phyloP scores from a whole-genome alignment of 2,797 vertebrate genomes.

The Myotis planiceps region DNA sequence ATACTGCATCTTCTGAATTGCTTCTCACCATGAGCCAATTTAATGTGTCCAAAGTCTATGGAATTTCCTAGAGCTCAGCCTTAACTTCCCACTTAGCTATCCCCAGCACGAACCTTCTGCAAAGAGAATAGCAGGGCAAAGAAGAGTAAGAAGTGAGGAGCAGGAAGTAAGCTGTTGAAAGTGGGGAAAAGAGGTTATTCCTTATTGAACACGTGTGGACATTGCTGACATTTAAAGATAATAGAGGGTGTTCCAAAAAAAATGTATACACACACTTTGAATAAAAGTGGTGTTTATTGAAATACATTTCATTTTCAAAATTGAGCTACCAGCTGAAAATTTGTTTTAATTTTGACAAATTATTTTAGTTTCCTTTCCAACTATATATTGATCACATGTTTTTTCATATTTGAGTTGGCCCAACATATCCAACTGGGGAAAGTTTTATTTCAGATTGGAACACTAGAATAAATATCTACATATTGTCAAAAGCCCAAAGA shows the following conservation, averaged over 20 bases:
- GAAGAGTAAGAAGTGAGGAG: neutral
- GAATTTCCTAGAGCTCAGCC: neutral
- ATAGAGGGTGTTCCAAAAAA: neutral
- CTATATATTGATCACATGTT: neutral
- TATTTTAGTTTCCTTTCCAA: slow-evolving; percentile 4
- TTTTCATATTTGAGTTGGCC: neutral
- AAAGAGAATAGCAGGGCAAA: neutral
- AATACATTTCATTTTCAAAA: too few species aligned
- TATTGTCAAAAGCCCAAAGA: neutral
- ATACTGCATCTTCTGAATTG: neutral
- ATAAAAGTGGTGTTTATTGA: too few species aligned
- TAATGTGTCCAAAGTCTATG: neutral
- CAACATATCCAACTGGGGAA: neutral
- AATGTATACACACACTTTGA: too few species aligned
- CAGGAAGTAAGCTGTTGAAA: neutral
- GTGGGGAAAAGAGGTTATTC: neutral
- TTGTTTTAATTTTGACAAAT: neutral
- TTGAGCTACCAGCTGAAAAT: too few species aligned
- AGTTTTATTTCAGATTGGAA: slow-evolving; percentile 19
- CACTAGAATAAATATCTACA: slow-evolving; percentile 18
- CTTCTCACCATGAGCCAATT: neutral
- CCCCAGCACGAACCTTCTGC: neutral
- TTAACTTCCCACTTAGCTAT: neutral
- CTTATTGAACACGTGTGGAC: neutral
- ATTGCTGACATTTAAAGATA: neutral